Percentiles rank a stretch among this genome's conserved stretches.
phyloP scores from a whole-genome alignment of 2,888 invertebrate genomes.

The Cosmopolites sordidus region DNA sequence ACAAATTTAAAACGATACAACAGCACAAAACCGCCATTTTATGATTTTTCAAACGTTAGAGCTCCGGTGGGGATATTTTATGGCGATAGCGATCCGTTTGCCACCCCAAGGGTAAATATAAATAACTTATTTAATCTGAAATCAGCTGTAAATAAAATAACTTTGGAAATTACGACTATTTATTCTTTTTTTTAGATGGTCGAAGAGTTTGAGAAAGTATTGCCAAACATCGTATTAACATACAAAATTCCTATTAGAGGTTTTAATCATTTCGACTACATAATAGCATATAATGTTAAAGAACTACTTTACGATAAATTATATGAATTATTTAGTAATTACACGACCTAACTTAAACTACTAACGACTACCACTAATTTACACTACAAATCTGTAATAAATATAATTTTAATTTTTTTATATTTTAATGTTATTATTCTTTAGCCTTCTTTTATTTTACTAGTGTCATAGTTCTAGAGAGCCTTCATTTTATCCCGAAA shows the following conservation, averaged over 20 bases:
- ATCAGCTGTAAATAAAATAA: too few species aligned
- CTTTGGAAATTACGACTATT: too few species aligned
- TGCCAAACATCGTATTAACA: conserved; percentile 6
- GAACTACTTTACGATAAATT: conserved; percentile 8
- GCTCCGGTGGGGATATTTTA: conserved; percentile 20
- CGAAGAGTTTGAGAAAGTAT: conserved; percentile 4
- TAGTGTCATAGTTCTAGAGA: too few species aligned
- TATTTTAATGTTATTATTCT: too few species aligned
- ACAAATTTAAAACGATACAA: conserved; percentile 19
- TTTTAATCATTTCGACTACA: conserved; percentile 13
- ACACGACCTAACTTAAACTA: too few species aligned
- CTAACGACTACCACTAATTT: too few species aligned
- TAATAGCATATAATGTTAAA: conserved; percentile 10
- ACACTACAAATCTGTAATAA: too few species aligned
- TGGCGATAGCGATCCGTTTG: conserved; percentile 12
- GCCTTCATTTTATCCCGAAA: too few species aligned
- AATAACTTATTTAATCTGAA: too few species aligned
- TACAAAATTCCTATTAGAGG: conserved; percentile 2
- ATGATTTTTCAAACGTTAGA: conserved; percentile 11
- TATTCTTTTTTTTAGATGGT: conserved; percentile 9
- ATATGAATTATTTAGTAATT: too few species aligned
- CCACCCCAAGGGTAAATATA: conserved; percentile 8
- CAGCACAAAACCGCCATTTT: conserved; percentile 13
- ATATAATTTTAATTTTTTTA: too few species aligned
- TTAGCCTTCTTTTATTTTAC: too few species aligned